Evolutionary conservation across 2,888 invertebrate species (phyloP).

Genomic region (Caenorhabditis japonica): DNA sequence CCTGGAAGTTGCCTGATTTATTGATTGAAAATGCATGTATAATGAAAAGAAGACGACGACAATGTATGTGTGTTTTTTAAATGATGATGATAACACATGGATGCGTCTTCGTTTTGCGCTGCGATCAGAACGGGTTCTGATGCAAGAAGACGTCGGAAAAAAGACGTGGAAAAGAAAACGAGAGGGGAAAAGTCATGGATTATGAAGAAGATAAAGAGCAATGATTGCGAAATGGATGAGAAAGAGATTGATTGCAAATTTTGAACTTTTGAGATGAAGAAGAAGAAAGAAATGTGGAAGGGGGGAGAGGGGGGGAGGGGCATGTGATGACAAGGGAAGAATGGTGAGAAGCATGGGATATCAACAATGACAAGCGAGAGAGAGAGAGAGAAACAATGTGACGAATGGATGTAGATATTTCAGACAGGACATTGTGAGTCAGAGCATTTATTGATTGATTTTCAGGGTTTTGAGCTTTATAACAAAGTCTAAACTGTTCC

Average conservation of each 20-base stretch:
- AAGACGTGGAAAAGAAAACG: not conserved
- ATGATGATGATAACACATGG: constrained; percentile 11
- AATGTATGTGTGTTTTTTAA: constrained; percentile 25
- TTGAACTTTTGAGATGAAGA: constrained; percentile 1
- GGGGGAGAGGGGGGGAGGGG: constrained; percentile 1
- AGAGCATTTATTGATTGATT: no score
- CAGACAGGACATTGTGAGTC: no score
- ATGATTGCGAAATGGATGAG: no score
- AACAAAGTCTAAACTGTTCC: no score
- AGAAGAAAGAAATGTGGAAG: constrained; percentile 17
- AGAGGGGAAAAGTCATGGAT: constrained; percentile 32
- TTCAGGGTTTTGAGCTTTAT: no score
- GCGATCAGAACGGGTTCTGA: constrained; percentile 26
- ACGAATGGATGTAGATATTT: no score
- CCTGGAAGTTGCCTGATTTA: constrained; percentile 1
- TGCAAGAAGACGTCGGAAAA: constrained; percentile 8
- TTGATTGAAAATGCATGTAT: constrained; percentile 3
- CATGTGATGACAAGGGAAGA: not conserved
- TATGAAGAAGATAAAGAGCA: not conserved
- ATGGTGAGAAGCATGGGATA: constrained; percentile 6
- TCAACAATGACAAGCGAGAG: not conserved
- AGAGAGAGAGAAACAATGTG: constrained; percentile 1
- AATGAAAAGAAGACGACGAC: not conserved
- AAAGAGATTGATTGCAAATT: not conserved
- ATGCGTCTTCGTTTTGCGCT: not conserved